These are phyloP conservation scores for Frieseomelitta varia DNA, from an alignment of 1,140 invertebrate species.

Conservation along the genomic window DNA sequence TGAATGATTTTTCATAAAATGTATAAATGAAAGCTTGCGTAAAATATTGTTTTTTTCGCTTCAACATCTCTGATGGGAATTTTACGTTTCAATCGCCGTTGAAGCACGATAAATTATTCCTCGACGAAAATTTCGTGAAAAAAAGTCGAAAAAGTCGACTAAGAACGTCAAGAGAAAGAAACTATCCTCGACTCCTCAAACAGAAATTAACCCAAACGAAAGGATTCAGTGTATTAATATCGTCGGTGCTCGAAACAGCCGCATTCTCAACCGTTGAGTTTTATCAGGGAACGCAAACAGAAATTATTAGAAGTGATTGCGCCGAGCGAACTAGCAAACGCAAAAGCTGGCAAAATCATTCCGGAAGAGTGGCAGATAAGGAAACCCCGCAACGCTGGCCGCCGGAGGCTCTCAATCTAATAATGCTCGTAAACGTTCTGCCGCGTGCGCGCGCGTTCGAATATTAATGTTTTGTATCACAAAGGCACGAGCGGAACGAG, in stretches of 20 bases:
- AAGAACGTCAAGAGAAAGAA: background rate
- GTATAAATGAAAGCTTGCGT: too few relatives aligned
- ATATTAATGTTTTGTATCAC: constrained; percentile 53
- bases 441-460: constrained; percentile 20
- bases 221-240: background rate
- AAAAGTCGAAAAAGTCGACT: accelerated
- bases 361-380: constrained; percentile 9
- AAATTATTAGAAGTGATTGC: background rate
- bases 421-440: constrained; percentile 54
- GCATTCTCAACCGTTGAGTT: background rate
- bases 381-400: constrained; percentile 39
- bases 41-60: too few relatives aligned
- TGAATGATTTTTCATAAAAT: too few relatives aligned
- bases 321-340: background rate
- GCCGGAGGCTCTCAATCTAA: constrained; percentile 49
- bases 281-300: background rate
- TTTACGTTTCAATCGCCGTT: too few relatives aligned
- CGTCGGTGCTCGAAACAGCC: background rate
- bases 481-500: background rate
- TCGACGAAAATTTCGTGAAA: background rate
- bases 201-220: background rate
- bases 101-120: too few relatives aligned
- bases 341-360: background rate
- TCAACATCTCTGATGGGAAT: too few relatives aligned
- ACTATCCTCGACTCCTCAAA: background rate